Evolutionary conservation across 2,888 invertebrate species (phyloP), one percentile per base, ranked within the genome.

Genomic region (Eupithecia dodoneata): DNA sequence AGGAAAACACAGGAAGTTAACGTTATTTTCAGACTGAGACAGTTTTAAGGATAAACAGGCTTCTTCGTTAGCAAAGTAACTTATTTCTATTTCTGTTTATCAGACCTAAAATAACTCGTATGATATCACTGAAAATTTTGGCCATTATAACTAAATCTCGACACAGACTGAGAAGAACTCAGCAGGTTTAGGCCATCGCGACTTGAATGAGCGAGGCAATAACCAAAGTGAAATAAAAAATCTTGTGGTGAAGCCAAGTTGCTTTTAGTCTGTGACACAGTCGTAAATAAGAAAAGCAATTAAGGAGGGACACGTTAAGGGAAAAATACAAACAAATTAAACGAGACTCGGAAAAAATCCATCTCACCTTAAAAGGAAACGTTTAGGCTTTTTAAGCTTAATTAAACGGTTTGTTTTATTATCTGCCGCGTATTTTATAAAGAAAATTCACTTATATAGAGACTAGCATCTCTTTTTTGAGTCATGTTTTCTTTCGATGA

Each of bases 271-370:
- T 76, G 55, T 67, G 65, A 4, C 72, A 18, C 5, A 49, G 74
- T 72, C 75, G 77, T 83, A 82, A 83, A 83, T 82, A 80, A 82
- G 76, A 76, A 80, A 83, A 82, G 81, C 82, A 83, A 83, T 83
- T 82, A 83, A 78, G 81, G 74, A 75, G 79, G 67, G 80, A 83
- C 81, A 80, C 80, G 81, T 81, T 80, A 73, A 73, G 76, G 78
- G 77, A 71, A 42, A 77, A 79, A 79, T 74, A 80, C 76, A 80
- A 82, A 82, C 80, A 82, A 81, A 80, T 80, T 81, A 80, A 81
- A 80, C 66, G 72, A 66, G 74, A 59, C 72, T 74, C 66, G 71
- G 71, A 75, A 76, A 70, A 78, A 79, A 79, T 71, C 71, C 74
- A 73, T 74, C 71, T 76, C 67, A 76, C 76, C 79, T 76, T 71